Evolutionary conservation across 2,888 invertebrate species (phyloP).

Genomic region (Pachydiplax longipennis): DNA sequence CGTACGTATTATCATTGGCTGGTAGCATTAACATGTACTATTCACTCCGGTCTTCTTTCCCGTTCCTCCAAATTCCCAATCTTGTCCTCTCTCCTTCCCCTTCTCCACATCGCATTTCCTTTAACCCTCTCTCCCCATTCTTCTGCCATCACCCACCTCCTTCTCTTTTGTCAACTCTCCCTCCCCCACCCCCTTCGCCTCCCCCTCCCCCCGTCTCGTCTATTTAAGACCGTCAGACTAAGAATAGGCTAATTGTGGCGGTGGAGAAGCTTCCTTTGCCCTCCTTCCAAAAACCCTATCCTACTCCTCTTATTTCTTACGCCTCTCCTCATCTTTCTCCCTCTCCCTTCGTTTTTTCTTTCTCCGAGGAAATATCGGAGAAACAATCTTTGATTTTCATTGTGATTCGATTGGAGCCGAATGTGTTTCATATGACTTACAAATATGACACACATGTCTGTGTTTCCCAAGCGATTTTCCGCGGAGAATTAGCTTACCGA

Average conservation of each 20-base stretch:
- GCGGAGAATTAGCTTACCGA: too few relatives aligned
- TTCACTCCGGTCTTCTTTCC: too few relatives aligned
- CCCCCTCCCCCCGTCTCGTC: conserved; percentile 26
- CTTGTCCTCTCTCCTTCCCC: background rate
- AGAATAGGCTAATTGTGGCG: conserved; percentile 43
- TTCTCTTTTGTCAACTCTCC: conserved; percentile 5
- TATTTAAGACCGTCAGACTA: conserved; percentile 43
- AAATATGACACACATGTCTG: too few relatives aligned
- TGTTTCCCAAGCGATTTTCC: too few relatives aligned
- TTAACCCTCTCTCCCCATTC: background rate
- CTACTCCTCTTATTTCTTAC: background rate
- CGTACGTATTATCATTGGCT: too few relatives aligned
- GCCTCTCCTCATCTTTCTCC: background rate
- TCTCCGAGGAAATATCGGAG: background rate
- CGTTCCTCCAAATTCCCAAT: background rate
- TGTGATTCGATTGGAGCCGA: too few relatives aligned
- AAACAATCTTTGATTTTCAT: too few relatives aligned
- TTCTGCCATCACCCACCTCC: background rate
- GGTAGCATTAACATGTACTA: too few relatives aligned
- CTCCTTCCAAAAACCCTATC: background rate
- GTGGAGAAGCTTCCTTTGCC: background rate
- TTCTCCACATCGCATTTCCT: too few relatives aligned
- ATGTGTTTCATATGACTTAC: too few relatives aligned
- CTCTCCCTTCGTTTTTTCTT: background rate
- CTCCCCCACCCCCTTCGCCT: background rate